These are phyloP conservation scores for Amphimedon queenslandica DNA, from an alignment of 37 sponge, comb jelly and placozoan species.

Conservation along the genomic window DNA sequence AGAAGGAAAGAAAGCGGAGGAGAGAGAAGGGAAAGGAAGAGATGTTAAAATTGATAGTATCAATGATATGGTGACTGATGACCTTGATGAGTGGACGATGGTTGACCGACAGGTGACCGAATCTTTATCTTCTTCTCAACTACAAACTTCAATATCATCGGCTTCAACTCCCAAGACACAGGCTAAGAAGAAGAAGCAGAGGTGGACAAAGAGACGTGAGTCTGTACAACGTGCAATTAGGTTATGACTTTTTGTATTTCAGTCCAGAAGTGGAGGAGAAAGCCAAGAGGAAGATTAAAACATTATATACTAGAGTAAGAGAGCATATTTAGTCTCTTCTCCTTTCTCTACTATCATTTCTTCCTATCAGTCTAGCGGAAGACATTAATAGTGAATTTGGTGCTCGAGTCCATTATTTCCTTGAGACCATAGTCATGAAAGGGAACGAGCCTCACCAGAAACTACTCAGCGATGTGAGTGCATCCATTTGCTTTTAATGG, in stretches of 20 bases:
- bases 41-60: background rate
- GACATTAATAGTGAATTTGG: constrained; percentile 44
- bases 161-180: background rate
- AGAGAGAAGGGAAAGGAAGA: background rate
- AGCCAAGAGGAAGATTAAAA: constrained; percentile 37
- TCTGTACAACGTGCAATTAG: background rate
- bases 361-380: constrained; percentile 12
- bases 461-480: constrained; percentile 33
- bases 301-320: constrained; percentile 41
- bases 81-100: background rate
- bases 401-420: constrained; percentile 10
- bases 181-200: background rate
- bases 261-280: constrained; percentile 4
- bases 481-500: background rate
- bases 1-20: background rate
- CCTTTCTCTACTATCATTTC: background rate
- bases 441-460: constrained; percentile 40
- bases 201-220: constrained; percentile 56
- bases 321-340: background rate
- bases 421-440: constrained; percentile 14
- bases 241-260: background rate
- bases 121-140: background rate
- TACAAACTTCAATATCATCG: background rate
- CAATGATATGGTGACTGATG: background rate
- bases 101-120: background rate